Evolutionary conservation across 2,113 vertebrate genomes (phyloP), one percentile per base, ranked within the genome.

Genomic region (Numida meleagris): DNA sequence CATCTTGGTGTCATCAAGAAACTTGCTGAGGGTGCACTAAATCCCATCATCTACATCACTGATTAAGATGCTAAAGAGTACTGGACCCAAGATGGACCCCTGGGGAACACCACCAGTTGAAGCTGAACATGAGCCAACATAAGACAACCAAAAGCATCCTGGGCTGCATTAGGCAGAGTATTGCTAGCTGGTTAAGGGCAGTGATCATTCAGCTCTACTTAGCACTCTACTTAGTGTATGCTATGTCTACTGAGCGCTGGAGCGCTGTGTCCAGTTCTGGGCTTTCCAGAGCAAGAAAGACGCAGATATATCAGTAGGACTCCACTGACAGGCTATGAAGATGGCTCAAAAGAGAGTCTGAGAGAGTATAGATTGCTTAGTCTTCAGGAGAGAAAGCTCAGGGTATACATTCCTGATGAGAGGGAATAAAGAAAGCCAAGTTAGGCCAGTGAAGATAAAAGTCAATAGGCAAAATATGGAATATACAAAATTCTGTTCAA

Each of bases 301-400:
- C 1, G 3, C 27, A 17, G 40, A n/a, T 27, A 51, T 17, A 34
- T 1, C 8, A 6, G 8, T 46, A 14, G 11, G 14, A 27, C 25
- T 36, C 62, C 42, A 72, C 1, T 71, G 58, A 24, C 38, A 65
- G 33, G 11, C 43, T 73, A 29, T 10, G 12, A 82, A 48, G 42
- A 36, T 29, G 65, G 77, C n/a, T 58, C 45, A 29, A 51, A 53
- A 67, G 23, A 66, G 38, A 59, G 29, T 20, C 46, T 58, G 33
- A n/a, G 19, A 66, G 43, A 46, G 65, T 10, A n/a, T 27, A 43
- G 43, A 24, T 16, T 67, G 20, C 10, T 61, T 67, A 25, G 40
- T 40, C 25, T 91, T 48, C 34, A 34, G n/a, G 67, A 45, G 9
- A 74, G 14, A 73, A 73, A 53, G 17, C 12, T 62, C 62, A 27